Evolutionary conservation across 92 coral and sea anemone genomes (phyloP), one percentile per base, ranked within the genome.

Genomic region (Epizoanthus scotinus): DNA sequence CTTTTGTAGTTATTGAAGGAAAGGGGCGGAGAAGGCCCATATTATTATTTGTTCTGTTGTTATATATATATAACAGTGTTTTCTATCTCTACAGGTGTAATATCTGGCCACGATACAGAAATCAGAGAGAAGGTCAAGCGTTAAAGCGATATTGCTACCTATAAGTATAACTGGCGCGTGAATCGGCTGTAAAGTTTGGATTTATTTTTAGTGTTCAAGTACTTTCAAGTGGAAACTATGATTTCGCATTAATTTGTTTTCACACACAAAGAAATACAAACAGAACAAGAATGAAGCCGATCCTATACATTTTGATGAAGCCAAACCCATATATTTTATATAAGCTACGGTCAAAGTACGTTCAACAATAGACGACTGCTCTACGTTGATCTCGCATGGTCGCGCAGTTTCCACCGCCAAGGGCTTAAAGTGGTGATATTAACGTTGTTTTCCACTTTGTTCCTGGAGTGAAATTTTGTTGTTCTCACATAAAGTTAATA

Each of bases 21-120:
- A 29, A 28, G 28, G 67, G 81, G 81, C 81, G 81, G 81, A 60
- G 81, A 58, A 75, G 68, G 21, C 36, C 69, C 61, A 13, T 34
- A 31, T 26, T 64, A 31, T 52, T 74, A 21, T 74, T 74, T 73
- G 79, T 26, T 21, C 81, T 14, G 52, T 47, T 47, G 52, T 10
- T 47, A 47, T 34, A 47, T 47, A 40, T 40, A 47, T 47, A 47
- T 47, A 47, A 47, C 52, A 34, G 66, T 75, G 56, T 60, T 74
- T 60, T 75, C 65, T 56, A 52, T 36, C 61, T n/a, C 0, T 75
- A 58, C 54, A 4, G 22, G 29, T 38, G 25, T 67, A 75, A 75
- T 75, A 58, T 75, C 68, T 58, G 6, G 24, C 8, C 24, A 38
- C 59, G 56, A 75, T 8, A 44, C 52, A 44, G 52, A 44, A 34